Evolutionary conservation across 2,888 invertebrate genomes (phyloP).

Genomic region (Philereme transversata): DNA sequence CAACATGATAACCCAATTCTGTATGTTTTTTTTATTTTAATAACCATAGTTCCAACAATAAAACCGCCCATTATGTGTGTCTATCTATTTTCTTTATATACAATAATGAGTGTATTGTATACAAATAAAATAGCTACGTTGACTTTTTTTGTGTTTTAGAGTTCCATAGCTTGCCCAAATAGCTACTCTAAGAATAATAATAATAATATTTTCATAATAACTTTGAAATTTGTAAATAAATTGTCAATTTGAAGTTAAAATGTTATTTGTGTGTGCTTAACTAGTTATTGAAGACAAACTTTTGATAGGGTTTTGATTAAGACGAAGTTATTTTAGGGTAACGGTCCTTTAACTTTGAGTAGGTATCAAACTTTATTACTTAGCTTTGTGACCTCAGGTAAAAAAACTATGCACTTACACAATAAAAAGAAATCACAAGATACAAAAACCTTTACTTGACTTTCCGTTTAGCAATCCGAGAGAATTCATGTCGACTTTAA

Average conservation of each 20-base stretch:
- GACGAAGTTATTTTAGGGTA: not conserved
- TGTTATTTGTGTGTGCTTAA: conserved; percentile 38
- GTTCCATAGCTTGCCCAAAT: not conserved
- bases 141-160: too few relatives aligned
- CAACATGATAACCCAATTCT: too few relatives aligned
- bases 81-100: too few relatives aligned
- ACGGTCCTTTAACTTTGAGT: too few relatives aligned
- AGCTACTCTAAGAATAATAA: not conserved
- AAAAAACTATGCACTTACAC: too few relatives aligned
- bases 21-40: too few relatives aligned
- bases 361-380: too few relatives aligned
- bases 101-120: too few relatives aligned
- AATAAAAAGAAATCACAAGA: not conserved
- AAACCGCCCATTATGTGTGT: too few relatives aligned
- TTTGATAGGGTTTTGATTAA: conserved; percentile 14
- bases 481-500: not conserved
- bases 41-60: too few relatives aligned
- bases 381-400: too few relatives aligned
- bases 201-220: conserved; percentile 31
- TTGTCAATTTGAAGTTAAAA: conserved; percentile 57
- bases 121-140: too few relatives aligned
- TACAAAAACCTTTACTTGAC: conserved; percentile 16
- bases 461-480: conserved; percentile 15
- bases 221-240: conserved; percentile 39
- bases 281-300: conserved; percentile 10